Base-by-base conservation (phyloP, 2,797 vertebrate genomes). In the Darevskia mixta region DNA sequence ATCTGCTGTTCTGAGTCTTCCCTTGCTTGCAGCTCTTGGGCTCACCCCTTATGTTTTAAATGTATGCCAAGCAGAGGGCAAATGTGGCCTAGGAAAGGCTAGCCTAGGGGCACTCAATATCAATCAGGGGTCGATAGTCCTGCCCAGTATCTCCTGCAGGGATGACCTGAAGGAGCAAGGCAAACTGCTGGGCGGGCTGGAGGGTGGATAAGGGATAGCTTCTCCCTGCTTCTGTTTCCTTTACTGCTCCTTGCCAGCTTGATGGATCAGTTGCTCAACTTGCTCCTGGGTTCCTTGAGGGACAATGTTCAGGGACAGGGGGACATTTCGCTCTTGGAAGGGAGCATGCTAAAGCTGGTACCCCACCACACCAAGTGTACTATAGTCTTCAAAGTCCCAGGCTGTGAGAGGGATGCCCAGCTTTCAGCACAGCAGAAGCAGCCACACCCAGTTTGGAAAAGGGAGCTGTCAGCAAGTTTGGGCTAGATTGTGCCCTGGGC, bases 21-120 rank as follows among this genome's bases (percentile, higher is more conserved):
- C 32, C 6, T 8, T 6, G 2, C 2, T 5, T 20, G 2, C 27
- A 0, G 18, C 32, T 25, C 43, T 17, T 6, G 18, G 15, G 4
- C 20, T 1, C 18, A 18, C 10, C 5, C 23, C 2, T 8, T 1
- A 13, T 13, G 13, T 43, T 32, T 32, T 35, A 0, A 61, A 35
- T 29, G 10, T 9, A 8, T 41, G 29, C 0, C 27, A 9, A 8
- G 49, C 35, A 18, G 17, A 5, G 35, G 11, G 4, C 23, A 29
- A 79, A 23, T 25, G 8, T 8, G 5, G 78, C 10, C 75, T 1
- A 13, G n/a, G 49, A 29, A 29, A 7, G 27, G 67, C 66, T 69
- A 8, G 8, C 67, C 67, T 10, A 8, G 27, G 27, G 25, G 73
- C 71, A 1, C n/a, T 23, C 3, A 35, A 5, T 8, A 45, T 11